Conservation (phyloP, 2,113 vertebrate genomes). For the Lophochroa leadbeateri region DNA sequence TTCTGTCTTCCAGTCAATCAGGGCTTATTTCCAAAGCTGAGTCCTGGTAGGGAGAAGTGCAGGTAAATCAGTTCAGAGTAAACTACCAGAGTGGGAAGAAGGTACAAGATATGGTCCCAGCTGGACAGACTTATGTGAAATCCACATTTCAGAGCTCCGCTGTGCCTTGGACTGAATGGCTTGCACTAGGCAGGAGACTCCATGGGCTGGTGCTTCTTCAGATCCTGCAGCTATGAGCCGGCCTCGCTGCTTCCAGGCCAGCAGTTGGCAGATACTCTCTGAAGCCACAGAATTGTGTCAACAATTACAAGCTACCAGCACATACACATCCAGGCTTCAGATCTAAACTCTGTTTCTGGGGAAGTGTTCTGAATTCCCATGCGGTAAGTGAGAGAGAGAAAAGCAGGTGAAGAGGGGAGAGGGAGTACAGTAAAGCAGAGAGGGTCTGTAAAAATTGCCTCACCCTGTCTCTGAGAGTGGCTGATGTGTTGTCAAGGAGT, state of each 20-base stretch:
- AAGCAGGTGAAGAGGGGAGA: neutral
- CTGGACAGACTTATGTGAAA: neutral
- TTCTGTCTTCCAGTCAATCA: neutral
- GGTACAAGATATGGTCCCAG: neutral
- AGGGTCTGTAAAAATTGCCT: neutral
- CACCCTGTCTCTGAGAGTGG: neutral
- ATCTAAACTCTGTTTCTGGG: neutral
- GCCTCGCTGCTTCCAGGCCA: neutral
- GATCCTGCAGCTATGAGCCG: neutral
- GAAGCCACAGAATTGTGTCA: neutral
- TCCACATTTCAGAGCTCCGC: neutral
- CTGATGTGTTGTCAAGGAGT: neutral
- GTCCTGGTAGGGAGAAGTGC: neutral
- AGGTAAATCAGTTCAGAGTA: neutral
- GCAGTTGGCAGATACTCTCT: neutral
- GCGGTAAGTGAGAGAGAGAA: neutral
- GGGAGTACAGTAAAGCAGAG: neutral
- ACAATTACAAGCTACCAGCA: neutral
- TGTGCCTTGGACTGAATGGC: neutral
- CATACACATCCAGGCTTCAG: neutral
- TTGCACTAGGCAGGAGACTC: neutral
- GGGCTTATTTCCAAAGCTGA: neutral
- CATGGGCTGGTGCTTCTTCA: neutral
- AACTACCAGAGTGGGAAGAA: neutral
- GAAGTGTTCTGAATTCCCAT: constrained; percentile 32